Conservation (phyloP, 2,797 vertebrate genomes). For the Protonibea diacanthus region DNA sequence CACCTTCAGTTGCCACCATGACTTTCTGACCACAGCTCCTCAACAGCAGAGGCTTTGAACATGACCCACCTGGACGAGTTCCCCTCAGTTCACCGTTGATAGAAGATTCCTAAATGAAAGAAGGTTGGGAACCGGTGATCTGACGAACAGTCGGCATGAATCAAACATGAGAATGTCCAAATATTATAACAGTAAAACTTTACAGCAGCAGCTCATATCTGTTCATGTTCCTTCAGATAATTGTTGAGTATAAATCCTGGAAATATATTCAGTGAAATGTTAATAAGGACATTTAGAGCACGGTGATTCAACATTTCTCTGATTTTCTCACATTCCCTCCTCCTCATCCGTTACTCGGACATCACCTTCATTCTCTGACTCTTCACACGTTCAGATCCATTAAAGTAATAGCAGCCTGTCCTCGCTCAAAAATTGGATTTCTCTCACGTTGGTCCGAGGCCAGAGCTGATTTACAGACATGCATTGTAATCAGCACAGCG, state of each 20-base stretch:
- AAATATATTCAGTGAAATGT: constrained; percentile 9
- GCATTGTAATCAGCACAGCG: constrained; percentile 9
- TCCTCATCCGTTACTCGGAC: constrained; percentile 14
- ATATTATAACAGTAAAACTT: constrained; percentile 4
- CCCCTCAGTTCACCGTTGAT: too few relatives aligned
- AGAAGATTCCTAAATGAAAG: too few relatives aligned
- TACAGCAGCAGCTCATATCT: not conserved
- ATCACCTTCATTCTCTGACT: constrained; percentile 30
- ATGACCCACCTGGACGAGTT: too few relatives aligned
- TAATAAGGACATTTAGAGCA: not conserved
- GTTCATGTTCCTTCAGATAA: constrained; percentile 7
- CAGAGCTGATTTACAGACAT: constrained; percentile 29
- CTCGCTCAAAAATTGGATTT: constrained; percentile 40
- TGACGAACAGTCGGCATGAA: not conserved
- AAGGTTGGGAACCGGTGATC: not conserved
- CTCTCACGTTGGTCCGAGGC: constrained; percentile 14
- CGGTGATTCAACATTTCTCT: not conserved
- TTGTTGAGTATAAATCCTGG: constrained; percentile 20
- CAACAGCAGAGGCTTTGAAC: too few relatives aligned
- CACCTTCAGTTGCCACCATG: too few relatives aligned
- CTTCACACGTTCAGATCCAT: constrained; percentile 11
- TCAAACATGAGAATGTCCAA: not conserved
- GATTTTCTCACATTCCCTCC: not conserved
- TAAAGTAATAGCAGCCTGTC: constrained; percentile 30
- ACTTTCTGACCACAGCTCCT: too few relatives aligned